These are phyloP conservation scores for Odobenus rosmarus DNA, from an alignment of 2,113 vertebrate species.

Conservation along the genomic window DNA sequence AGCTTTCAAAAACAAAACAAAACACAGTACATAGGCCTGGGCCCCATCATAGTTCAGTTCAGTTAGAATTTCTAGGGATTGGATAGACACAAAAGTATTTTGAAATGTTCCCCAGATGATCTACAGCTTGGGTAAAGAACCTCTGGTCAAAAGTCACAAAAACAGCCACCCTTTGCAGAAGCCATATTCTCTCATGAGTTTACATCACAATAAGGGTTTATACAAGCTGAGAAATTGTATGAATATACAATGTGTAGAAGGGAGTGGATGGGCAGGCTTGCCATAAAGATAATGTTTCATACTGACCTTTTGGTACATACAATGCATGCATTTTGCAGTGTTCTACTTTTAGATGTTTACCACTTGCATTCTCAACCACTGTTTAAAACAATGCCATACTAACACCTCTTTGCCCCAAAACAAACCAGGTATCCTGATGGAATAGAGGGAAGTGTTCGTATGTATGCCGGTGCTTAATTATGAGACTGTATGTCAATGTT, in stretches of 20 bases:
- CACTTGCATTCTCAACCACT: constrained; percentile 50
- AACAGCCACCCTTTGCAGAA: constrained; percentile 37
- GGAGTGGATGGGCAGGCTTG: constrained; percentile 51
- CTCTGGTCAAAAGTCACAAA: constrained; percentile 19
- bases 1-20: neutral
- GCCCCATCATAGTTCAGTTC: neutral
- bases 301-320: constrained; percentile 74
- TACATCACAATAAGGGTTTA: constrained; percentile 72
- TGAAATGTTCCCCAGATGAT: neutral
- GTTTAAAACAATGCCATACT: neutral
- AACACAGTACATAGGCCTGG: neutral
- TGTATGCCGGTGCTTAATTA: neutral
- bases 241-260: constrained; percentile 68
- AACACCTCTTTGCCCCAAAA: neutral
- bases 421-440: neutral
- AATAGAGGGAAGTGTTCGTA: neutral
- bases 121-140: neutral
- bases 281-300: constrained; percentile 60
- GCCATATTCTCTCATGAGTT: constrained; percentile 29
- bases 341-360: constrained; percentile 64
- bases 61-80: neutral
- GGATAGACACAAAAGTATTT: neutral
- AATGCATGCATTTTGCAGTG: constrained; percentile 76
- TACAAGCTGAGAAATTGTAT: constrained; percentile 18
- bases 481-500: neutral